Evolutionary conservation across 2,113 vertebrate genomes (phyloP).

Genomic region (Labrus mixtus): DNA sequence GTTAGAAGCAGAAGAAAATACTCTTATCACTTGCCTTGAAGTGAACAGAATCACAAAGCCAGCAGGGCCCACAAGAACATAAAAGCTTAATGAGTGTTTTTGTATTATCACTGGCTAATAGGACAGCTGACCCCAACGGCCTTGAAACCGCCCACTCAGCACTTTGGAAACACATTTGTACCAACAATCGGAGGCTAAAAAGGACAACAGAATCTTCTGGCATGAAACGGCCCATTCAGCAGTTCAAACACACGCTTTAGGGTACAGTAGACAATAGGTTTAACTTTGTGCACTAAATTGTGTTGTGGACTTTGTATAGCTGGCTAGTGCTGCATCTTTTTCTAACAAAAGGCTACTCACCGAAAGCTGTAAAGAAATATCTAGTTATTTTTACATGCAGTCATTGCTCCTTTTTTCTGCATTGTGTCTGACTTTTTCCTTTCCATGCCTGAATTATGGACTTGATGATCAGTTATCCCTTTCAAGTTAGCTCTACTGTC

Average conservation of each 20-base stretch:
- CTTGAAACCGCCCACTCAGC: conserved; percentile 62
- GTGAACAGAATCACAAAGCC: conserved; percentile 53
- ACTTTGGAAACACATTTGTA: conserved; percentile 64
- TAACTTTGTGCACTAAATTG: conserved; percentile 58
- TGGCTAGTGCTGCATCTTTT: background rate
- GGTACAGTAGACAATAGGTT: conserved; percentile 53
- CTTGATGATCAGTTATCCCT: too few species aligned
- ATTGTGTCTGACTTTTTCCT: too few species aligned
- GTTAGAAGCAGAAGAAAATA: conserved; percentile 36
- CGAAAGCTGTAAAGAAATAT: conserved; percentile 7
- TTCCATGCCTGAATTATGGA: too few species aligned
- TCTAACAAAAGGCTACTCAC: conserved; percentile 3
- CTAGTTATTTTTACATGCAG: background rate
- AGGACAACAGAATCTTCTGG: conserved; percentile 61
- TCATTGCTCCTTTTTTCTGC: conserved; percentile 5
- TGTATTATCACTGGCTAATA: conserved; percentile 72
- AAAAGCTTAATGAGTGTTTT: conserved; percentile 77
- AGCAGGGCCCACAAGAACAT: conserved; percentile 49
- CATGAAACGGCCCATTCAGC: conserved; percentile 56
- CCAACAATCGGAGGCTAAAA: conserved; percentile 55
- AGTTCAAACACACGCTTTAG: conserved; percentile 44
- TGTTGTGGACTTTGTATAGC: conserved; percentile 26
- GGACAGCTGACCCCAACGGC: conserved; percentile 68
- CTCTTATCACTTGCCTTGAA: conserved; percentile 51
- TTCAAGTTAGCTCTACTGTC: too few species aligned